These are phyloP conservation scores for Chrysoperla carnea DNA, from an alignment of 1,140 invertebrate species.

Conservation along the genomic window DNA sequence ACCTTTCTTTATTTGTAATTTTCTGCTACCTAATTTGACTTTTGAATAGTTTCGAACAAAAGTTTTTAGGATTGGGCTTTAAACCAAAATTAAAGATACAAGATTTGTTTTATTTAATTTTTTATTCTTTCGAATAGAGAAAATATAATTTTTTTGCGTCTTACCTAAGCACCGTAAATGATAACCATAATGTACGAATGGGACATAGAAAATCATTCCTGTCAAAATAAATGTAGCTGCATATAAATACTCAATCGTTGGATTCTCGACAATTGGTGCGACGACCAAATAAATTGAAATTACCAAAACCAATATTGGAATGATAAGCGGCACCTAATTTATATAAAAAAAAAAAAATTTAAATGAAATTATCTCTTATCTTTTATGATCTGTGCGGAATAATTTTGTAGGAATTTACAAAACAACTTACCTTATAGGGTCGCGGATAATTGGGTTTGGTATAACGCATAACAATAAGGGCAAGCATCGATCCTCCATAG, in stretches of 20 bases:
- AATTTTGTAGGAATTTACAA: no score
- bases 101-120: no score
- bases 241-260: slow-evolving; percentile 81
- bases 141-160: slow-evolving; percentile 6
- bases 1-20: no score
- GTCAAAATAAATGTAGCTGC: slow-evolving; percentile 73
- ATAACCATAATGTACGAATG: slow-evolving; percentile 78
- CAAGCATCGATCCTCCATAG: slow-evolving; percentile 78
- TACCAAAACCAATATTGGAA: slow-evolving; percentile 72
- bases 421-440: slow-evolving; percentile 61
- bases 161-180: slow-evolving; percentile 70
- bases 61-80: no score
- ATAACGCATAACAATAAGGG: slow-evolving; percentile 71
- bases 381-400: no score
- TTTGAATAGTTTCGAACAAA: no score
- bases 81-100: no score
- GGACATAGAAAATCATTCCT: slow-evolving; percentile 80
- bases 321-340: slow-evolving; percentile 70
- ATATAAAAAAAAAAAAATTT: slow-evolving; percentile 2
- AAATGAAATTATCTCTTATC: no score
- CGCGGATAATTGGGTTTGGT: slow-evolving; percentile 74
- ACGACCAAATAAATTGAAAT: slow-evolving; percentile 83
- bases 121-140: no score
- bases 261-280: slow-evolving; percentile 81
- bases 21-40: no score